Conservation (phyloP, 2,797 vertebrate genomes). For the Sebastes aleutianus region DNA sequence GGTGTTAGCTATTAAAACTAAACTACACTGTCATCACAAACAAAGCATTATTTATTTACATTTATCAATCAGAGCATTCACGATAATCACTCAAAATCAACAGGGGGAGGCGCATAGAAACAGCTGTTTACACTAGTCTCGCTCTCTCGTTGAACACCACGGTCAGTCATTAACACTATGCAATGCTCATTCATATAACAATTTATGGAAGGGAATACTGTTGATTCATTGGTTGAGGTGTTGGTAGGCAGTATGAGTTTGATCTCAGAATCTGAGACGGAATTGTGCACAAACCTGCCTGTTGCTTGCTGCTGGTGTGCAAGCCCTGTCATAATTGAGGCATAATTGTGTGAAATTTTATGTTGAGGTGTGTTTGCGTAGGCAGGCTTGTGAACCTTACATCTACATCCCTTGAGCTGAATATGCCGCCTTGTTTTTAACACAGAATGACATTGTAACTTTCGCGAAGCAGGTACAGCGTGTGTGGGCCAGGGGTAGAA, state of each 20-base stretch:
- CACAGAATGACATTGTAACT: neutral
- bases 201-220: accelerated
- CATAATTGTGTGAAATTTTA: neutral
- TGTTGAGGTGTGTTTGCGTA: neutral
- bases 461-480: accelerated
- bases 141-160: no score
- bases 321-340: neutral
- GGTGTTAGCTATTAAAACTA: no score
- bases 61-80: no score
- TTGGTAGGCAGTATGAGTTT: neutral
- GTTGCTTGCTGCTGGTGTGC: neutral
- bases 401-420: neutral
- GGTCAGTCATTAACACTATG: no score
- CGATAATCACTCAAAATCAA: no score
- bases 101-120: no score
- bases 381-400: neutral
- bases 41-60: no score
- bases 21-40: no score
- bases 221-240: no score
- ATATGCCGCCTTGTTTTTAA: neutral
- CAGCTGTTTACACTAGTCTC: no score
- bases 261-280: neutral
- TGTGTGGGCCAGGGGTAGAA: no score
- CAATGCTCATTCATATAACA: no score
- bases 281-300: neutral